Percentiles rank a stretch among this genome's conserved stretches.
Conservation (phyloP, 2,888 invertebrate species). For the Hypselothyrea guttata region DNA sequence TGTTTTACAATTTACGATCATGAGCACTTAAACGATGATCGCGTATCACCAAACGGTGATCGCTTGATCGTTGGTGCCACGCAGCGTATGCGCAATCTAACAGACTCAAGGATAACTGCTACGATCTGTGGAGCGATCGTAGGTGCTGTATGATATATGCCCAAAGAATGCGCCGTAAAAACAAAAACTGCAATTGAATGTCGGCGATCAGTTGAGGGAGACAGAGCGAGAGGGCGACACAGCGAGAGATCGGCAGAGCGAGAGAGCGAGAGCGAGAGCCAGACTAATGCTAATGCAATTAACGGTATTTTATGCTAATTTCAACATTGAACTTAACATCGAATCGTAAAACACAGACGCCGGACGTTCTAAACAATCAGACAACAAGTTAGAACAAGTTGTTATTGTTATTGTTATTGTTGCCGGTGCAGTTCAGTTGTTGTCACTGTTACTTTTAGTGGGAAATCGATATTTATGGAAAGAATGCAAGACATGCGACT, state of each 20-base stretch:
- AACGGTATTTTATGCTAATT: constrained; percentile 81
- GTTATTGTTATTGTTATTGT: constrained; percentile 8
- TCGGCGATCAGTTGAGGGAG: constrained; percentile 46
- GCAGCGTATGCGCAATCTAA: constrained; percentile 61
- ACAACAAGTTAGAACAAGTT: constrained; percentile 42
- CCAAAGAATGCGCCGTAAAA: constrained; percentile 68
- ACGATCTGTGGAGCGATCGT: constrained; percentile 20
- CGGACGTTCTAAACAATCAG: constrained; percentile 52
- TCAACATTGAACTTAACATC: constrained; percentile 81
- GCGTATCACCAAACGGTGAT: constrained; percentile 11
- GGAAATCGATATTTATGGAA: constrained; percentile 63
- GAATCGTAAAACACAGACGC: constrained; percentile 44
- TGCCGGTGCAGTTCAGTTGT: neutral
- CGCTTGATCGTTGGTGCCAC: constrained; percentile 32
- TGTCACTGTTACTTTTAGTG: constrained; percentile 24
- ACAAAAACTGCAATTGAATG: constrained; percentile 45
- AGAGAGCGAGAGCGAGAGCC: constrained; percentile 14
- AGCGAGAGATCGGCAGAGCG: neutral
- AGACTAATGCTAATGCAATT: constrained; percentile 76
- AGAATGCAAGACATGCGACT: constrained; percentile 40
- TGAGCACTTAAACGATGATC: constrained; percentile 39
- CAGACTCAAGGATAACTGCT: constrained; percentile 67
- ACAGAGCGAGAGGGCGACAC: constrained; percentile 5
- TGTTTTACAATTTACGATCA: constrained; percentile 44
- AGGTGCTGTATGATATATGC: constrained; percentile 59